phyloP scores from a whole-genome alignment of 2,797 vertebrate genomes.

The Sebastes kiyomatsui region DNA sequence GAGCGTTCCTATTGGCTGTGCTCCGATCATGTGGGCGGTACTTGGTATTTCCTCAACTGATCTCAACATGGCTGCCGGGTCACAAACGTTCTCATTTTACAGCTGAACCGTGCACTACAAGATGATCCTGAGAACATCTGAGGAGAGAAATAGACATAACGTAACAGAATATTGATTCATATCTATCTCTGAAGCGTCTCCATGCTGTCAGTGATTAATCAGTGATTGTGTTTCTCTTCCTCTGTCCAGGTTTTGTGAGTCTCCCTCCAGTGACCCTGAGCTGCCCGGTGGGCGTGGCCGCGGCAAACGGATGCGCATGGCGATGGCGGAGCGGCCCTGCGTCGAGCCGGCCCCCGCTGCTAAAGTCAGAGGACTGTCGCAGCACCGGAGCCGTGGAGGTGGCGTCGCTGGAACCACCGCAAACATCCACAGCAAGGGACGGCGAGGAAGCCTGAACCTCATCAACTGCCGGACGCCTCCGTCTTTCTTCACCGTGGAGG shows the following conservation, averaged over 20 bases:
- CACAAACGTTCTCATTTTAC: no score
- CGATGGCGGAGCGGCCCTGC: constrained; percentile 85
- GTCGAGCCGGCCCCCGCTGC: constrained; percentile 83
- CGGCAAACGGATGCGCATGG: constrained; percentile 91
- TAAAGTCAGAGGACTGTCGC: constrained; percentile 92
- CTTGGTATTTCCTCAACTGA: no score
- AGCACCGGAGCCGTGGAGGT: constrained; percentile 90
- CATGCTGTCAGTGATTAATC: background rate
- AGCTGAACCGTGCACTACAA: no score
- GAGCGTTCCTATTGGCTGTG: no score
- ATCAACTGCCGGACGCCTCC: constrained; percentile 89
- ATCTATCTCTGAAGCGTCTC: background rate
- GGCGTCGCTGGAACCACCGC: constrained; percentile 65
- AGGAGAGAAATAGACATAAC: no score
- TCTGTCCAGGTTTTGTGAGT: constrained; percentile 93
- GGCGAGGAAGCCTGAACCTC: constrained; percentile 92
- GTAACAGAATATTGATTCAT: no score
- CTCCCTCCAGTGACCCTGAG: constrained; percentile 94
- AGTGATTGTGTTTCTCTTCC: background rate
- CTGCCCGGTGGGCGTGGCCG: constrained; percentile 92
- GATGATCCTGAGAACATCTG: no score
- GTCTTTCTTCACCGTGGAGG: constrained; percentile 92
- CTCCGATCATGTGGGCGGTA: no score
- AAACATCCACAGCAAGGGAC: constrained; percentile 91
- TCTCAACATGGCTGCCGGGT: no score